A percentile compares a stretch with the other conserved stretches of the same genome.
Conservation (phyloP, 2,888 invertebrate species). For the Aleiodes alternator region DNA sequence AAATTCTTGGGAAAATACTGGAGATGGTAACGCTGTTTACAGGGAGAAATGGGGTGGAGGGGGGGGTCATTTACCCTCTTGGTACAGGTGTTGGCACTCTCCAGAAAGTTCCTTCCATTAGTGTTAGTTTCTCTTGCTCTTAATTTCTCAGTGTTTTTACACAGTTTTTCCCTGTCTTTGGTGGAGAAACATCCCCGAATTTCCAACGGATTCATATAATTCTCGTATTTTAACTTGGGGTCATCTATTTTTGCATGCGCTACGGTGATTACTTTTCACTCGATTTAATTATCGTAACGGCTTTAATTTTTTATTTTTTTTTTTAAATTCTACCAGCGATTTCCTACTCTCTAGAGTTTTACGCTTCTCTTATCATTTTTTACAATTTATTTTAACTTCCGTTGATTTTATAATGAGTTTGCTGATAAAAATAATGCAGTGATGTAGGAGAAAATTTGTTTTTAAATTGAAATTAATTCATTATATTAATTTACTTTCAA, state of each 20-base stretch:
- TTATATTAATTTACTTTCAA: too few species aligned
- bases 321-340: constrained; percentile 3
- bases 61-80: constrained; percentile 48
- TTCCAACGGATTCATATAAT: constrained; percentile 19
- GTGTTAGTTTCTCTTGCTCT: background rate
- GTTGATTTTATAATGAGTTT: constrained; percentile 25
- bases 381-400: constrained; percentile 8
- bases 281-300: constrained; percentile 28
- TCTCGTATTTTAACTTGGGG: background rate
- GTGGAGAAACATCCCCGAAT: constrained; percentile 25
- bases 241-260: constrained; percentile 11
- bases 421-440: constrained; percentile 27
- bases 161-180: constrained; percentile 1
- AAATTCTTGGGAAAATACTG: background rate
- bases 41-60: background rate
- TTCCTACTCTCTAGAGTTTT: constrained; percentile 27
- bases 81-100: constrained; percentile 52
- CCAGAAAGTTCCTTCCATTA: constrained; percentile 46
- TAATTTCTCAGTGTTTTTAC: background rate
- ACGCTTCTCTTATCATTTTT: constrained; percentile 43
- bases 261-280: constrained; percentile 21
- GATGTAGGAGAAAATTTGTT: constrained; percentile 1
- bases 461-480: background rate
- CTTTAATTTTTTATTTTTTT: background rate
- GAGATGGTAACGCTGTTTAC: background rate